phyloP scores from a whole-genome alignment of 2,113 vertebrate genomes.

The Hippocampus guttulatus region DNA sequence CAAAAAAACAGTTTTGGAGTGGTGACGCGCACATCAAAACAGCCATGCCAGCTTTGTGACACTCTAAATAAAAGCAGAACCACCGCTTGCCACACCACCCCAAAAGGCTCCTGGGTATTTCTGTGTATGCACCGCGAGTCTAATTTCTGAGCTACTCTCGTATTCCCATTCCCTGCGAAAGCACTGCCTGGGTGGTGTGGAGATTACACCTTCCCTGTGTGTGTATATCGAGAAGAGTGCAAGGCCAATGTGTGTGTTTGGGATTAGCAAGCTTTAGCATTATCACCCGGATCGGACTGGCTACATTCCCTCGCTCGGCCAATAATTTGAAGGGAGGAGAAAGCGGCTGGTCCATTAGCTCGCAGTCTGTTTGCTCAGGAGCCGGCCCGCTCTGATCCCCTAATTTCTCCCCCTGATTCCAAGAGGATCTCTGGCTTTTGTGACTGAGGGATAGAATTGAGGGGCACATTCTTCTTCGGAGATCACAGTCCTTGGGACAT shows the following conservation, averaged over 20 bases:
- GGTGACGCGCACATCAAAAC: too few relatives aligned
- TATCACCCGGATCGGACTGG: constrained; percentile 81
- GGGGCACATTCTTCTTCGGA: constrained; percentile 68
- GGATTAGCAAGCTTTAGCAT: constrained; percentile 88
- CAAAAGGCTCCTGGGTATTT: constrained; percentile 13
- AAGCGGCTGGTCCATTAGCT: constrained; percentile 83
- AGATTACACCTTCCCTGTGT: constrained; percentile 80
- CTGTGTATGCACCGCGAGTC: constrained; percentile 37
- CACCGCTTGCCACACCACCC: too few relatives aligned
- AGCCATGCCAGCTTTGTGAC: too few relatives aligned
- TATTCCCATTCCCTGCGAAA: constrained; percentile 33
- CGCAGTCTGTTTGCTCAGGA: constrained; percentile 86
- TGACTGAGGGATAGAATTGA: constrained; percentile 58
- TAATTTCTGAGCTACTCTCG: constrained; percentile 55
- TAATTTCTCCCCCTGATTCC: constrained; percentile 83
- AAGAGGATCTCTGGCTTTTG: constrained; percentile 76
- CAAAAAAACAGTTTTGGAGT: too few relatives aligned
- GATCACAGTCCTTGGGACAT: constrained; percentile 72
- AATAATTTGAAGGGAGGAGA: constrained; percentile 96
- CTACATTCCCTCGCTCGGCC: constrained; percentile 81
- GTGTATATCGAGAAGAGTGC: constrained; percentile 81
- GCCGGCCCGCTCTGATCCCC: constrained; percentile 82
- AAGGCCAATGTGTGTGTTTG: constrained; percentile 82
- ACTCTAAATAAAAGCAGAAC: too few relatives aligned
- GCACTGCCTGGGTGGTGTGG: constrained; percentile 89